Conservation (phyloP, 2,888 invertebrate species). For the Ptychoptera contaminata region DNA sequence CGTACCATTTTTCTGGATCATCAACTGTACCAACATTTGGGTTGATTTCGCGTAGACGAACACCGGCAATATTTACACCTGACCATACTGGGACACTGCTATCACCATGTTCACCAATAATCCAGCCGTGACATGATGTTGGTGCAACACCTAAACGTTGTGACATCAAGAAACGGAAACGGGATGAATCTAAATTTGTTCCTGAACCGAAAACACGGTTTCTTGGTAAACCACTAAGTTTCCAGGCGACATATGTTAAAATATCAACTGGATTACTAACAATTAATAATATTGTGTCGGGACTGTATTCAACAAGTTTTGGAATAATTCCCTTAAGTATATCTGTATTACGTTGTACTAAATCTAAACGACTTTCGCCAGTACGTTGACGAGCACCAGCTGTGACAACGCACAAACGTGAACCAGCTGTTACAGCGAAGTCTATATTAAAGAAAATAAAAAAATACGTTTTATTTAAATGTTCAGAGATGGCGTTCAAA, state of each 20-base stretch:
- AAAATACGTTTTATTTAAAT: neutral
- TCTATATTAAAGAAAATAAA: slow-evolving; percentile 31
- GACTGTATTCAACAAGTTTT: slow-evolving; percentile 48
- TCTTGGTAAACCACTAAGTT: slow-evolving; percentile 75
- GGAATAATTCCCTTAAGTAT: slow-evolving; percentile 79
- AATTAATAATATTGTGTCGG: slow-evolving; percentile 68
- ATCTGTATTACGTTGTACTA: slow-evolving; percentile 82
- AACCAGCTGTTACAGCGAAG: slow-evolving; percentile 60
- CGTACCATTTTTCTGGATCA: slow-evolving; percentile 65
- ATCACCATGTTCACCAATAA: slow-evolving; percentile 91
- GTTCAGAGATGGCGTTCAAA: neutral
- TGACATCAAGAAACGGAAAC: slow-evolving; percentile 77
- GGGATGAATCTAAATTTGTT: slow-evolving; percentile 81
- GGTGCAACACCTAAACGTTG: slow-evolving; percentile 68
- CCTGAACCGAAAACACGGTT: slow-evolving; percentile 83
- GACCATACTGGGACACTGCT: slow-evolving; percentile 88
- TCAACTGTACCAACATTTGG: slow-evolving; percentile 51
- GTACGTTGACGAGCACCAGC: slow-evolving; percentile 84
- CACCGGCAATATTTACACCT: slow-evolving; percentile 82
- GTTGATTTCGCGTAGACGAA: slow-evolving; percentile 62
- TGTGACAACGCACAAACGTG: slow-evolving; percentile 74
- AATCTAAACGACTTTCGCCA: slow-evolving; percentile 71
- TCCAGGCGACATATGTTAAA: slow-evolving; percentile 90
- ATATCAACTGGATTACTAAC: slow-evolving; percentile 91
- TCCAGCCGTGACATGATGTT: slow-evolving; percentile 78